These are phyloP conservation scores for Diadema setosum DNA, from an alignment of 35 echinoderm and acorn worm genomes.

Conservation along the genomic window DNA sequence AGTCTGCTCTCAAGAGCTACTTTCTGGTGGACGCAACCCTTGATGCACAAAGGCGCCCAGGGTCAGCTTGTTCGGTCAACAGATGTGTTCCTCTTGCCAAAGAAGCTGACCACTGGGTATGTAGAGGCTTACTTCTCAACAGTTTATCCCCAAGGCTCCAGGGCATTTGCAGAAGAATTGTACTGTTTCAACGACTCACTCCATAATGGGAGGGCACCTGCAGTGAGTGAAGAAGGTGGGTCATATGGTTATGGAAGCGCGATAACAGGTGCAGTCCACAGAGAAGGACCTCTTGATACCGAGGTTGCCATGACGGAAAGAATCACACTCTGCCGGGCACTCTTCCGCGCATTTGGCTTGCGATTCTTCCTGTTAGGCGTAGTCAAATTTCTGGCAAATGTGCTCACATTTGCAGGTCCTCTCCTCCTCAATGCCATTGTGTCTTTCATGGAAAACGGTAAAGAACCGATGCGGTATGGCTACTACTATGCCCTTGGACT, in stretches of 20 bases:
- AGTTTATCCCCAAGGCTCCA: constrained; percentile 1
- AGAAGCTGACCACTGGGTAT: constrained; percentile 21
- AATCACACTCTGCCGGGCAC: constrained; percentile 54
- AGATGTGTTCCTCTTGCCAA: constrained; percentile 90
- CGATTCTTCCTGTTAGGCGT: constrained; percentile 73
- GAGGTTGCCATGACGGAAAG: background rate
- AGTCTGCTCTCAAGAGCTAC: constrained; percentile 58
- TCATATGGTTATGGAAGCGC: background rate
- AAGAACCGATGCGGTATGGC: constrained; percentile 40
- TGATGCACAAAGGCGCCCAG: constrained; percentile 87
- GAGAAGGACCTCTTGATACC: constrained; percentile 1
- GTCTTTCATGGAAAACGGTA: constrained; percentile 65
- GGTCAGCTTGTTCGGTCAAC: constrained; percentile 52
- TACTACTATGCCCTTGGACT: constrained; percentile 86
- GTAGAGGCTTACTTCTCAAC: constrained; percentile 55
- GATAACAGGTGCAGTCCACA: background rate
- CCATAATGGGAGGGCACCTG: constrained; percentile 12
- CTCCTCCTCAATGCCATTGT: constrained; percentile 86
- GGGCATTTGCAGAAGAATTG: background rate
- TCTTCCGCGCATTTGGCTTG: constrained; percentile 73
- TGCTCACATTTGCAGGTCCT: constrained; percentile 81
- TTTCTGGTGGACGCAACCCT: constrained; percentile 77
- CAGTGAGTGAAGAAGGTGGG: background rate
- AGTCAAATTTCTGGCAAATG: constrained; percentile 72
- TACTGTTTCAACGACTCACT: background rate